Base-by-base conservation (phyloP, 2,888 invertebrate species). In the Isoperla grammatica region DNA sequence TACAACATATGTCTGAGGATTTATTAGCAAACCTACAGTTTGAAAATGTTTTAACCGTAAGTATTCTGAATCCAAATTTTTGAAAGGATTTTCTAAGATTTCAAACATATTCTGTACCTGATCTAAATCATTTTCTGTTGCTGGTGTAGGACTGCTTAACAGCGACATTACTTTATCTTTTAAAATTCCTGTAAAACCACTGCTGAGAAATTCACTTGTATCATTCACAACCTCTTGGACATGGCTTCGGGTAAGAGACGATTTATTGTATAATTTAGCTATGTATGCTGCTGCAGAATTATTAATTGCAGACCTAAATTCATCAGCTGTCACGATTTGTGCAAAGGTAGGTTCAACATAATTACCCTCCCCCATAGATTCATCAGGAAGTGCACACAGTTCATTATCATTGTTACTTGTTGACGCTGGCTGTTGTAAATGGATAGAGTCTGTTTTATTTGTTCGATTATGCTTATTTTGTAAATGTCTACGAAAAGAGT, bases 1-100 rank as follows among this genome's bases (percentile, higher is more conserved):
- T 13, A 45, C 15, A 17, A 45, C 45, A 45, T 45, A 45, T 8
- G 45, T 65, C 63, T 9, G 60, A 63, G 22, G 64, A 42, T 13
- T 37, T 5, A 56, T 54, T 48, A 45, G 65, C 9, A 65, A 63
- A 37, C 57, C 45, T n/a, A 19, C 57, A 19, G 53, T 53, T 59
- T 56, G 20, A 54, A 65, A 65, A 42, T 61, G 19, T 42, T 43
- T 59, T 15, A 65, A 19, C 59, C 61, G 55, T 53, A 56, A 57
- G 19, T 63, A 46, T 56, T 65, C 65, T 6, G 63, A 62, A 23
- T 58, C 49, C 17, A 66, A 57, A 50, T 59, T 54, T 19, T 58
- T 45, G 20, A 65, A 45, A 4, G 45, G 45, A 15, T 45, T 17
- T 45, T 45, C 45, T 17, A 45, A 45, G 2, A 19, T 15, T 45